Percentiles rank a stretch among this genome's conserved stretches.
Conservation (phyloP, 2,113 vertebrate species). For the Arothron firmamentum region DNA sequence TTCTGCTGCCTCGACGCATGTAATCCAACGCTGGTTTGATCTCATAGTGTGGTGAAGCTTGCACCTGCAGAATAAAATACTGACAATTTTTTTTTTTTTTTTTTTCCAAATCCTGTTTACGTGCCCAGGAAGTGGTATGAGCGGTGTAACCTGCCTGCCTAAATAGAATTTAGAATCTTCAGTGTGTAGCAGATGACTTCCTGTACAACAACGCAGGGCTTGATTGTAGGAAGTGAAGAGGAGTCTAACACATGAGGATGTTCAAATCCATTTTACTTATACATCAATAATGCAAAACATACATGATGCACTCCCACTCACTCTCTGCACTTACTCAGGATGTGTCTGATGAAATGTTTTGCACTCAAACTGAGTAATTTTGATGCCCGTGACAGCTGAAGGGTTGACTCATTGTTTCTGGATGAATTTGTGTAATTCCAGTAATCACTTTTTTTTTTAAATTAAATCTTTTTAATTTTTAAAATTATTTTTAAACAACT, state of each 20-base stretch:
- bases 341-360: conserved; percentile 18
- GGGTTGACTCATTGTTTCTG: background rate
- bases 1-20: background rate
- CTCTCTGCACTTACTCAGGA: conserved; percentile 22
- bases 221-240: background rate
- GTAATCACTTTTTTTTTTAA: conserved; percentile 1
- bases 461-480: background rate
- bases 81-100: no score
- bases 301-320: conserved; percentile 15
- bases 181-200: conserved; percentile 44
- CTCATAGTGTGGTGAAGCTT: conserved; percentile 7
- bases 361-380: background rate
- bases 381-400: background rate
- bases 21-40: background rate
- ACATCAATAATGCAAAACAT: background rate
- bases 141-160: conserved; percentile 18
- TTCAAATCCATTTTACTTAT: background rate
- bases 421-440: background rate
- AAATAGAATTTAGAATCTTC: conserved; percentile 42
- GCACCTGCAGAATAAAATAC: conserved; percentile 16
- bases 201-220: conserved; percentile 24
- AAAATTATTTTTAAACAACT: no score
- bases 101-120: no score
- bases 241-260: conserved; percentile 1
- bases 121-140: conserved; percentile 61